phyloP scores from a whole-genome alignment of 2,888 invertebrate genomes.

The Barypeithes pellucidus region DNA sequence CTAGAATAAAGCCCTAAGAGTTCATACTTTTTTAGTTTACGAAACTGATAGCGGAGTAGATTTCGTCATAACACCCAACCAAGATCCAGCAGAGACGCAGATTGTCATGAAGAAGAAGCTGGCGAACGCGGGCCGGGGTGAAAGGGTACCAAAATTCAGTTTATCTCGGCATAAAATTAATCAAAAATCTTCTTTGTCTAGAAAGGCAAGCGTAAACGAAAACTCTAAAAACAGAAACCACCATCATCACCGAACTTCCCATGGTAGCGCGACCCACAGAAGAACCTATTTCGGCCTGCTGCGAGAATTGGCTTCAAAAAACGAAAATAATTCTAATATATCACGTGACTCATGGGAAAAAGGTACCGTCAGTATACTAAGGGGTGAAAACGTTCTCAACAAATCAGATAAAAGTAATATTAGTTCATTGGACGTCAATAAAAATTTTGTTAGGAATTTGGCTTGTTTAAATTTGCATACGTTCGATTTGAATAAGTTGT shows the following conservation, averaged over 20 bases:
- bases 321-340: constrained; percentile 40
- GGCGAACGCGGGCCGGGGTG: constrained; percentile 48
- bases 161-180: constrained; percentile 61
- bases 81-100: constrained; percentile 11
- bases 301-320: constrained; percentile 59
- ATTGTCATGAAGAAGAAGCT: constrained; percentile 33
- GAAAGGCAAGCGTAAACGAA: constrained; percentile 66
- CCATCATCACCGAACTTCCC: constrained; percentile 12
- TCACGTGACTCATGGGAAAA: constrained; percentile 70
- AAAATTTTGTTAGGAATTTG: constrained; percentile 57
- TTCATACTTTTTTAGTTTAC: constrained; percentile 40
- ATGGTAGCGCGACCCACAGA: constrained; percentile 18
- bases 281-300: constrained; percentile 58
- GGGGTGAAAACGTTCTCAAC: constrained; percentile 61
- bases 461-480: constrained; percentile 56
- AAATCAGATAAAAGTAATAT: constrained; percentile 48
- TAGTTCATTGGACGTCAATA: constrained; percentile 57
- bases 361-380: constrained; percentile 74
- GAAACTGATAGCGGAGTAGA: constrained; percentile 58
- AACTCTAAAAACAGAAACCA: constrained; percentile 56
- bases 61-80: constrained; percentile 52
- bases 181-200: constrained; percentile 64
- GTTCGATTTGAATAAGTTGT: constrained; percentile 59
- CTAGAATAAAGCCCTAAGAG: not conserved
- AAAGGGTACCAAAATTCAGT: constrained; percentile 64